Evolutionary conservation across 2,113 vertebrate species (phyloP).

Genomic region (Chamaetylas fuelleborni): DNA sequence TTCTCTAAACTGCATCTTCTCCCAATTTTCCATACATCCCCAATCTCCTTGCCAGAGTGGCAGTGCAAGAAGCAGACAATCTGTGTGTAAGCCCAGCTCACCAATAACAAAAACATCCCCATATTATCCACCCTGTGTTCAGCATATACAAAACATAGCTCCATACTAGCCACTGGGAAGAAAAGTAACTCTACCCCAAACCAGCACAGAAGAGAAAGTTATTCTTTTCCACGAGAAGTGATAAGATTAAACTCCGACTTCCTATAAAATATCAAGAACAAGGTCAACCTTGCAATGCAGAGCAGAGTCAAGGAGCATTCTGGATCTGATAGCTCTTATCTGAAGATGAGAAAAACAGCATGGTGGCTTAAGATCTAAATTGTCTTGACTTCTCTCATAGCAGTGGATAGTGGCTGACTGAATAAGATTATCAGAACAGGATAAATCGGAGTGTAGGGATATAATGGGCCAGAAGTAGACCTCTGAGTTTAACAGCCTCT

Average conservation of each 20-base stretch:
- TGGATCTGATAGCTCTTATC: not conserved
- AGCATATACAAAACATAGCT: not conserved
- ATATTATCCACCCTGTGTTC: not conserved
- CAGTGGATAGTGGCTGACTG: not conserved
- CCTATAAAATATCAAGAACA: not conserved
- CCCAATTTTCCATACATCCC: accelerated
- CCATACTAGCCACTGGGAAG: not conserved
- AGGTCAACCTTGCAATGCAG: not conserved
- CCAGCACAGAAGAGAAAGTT: not conserved
- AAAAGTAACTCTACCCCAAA: not conserved
- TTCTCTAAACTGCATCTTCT: not conserved
- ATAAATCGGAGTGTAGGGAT: not conserved
- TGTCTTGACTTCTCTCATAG: not conserved
- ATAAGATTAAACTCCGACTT: not conserved
- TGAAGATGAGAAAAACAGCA: not conserved
- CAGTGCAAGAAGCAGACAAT: not conserved
- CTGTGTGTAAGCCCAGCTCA: not conserved
- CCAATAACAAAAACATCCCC: not conserved
- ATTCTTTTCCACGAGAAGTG: not conserved
- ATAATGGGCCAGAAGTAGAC: not conserved
- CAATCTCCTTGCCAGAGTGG: not conserved
- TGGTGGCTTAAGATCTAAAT: not conserved
- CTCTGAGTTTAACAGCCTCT: not conserved
- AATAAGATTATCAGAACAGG: not conserved
- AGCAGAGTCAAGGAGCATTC: not conserved